These are phyloP conservation scores for Nymphicus hollandicus DNA, from an alignment of 2,113 vertebrate species.

Conservation along the genomic window DNA sequence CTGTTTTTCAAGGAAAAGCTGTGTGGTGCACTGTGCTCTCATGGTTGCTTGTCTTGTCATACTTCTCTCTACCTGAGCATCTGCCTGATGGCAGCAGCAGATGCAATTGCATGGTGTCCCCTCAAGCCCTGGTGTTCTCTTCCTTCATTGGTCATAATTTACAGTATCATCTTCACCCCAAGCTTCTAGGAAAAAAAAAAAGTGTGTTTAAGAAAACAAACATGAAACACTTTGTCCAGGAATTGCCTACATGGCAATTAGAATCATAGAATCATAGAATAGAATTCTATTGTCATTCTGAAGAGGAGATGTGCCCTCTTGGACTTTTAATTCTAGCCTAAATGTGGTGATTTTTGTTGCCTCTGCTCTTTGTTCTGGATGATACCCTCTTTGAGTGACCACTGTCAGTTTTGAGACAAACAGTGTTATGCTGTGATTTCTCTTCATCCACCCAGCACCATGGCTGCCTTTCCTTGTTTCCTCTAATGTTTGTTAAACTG, in stretches of 20 bases:
- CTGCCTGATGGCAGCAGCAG: neutral
- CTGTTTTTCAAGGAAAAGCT: neutral
- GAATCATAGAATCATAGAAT: too few relatives aligned
- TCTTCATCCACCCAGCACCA: neutral
- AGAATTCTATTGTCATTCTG: neutral
- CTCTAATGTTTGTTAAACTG: neutral
- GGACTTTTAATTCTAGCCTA: neutral
- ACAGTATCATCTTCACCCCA: neutral
- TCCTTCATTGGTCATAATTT: neutral
- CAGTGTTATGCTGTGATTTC: neutral
- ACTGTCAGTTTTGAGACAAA: neutral
- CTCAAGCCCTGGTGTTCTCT: neutral
- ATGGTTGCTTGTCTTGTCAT: neutral
- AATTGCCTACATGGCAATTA: neutral
- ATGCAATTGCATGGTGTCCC: neutral
- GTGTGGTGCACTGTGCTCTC: accelerated
- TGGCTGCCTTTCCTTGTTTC: neutral
- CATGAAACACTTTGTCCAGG: neutral
- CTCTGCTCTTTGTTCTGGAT: neutral
- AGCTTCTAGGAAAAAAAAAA: neutral
- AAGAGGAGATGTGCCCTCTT: neutral
- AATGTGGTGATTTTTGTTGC: neutral
- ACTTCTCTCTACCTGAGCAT: neutral
- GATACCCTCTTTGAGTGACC: neutral
- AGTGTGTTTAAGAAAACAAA: neutral